Conservation (phyloP, 2,797 vertebrate species). For the Sebastolobus alascanus region DNA sequence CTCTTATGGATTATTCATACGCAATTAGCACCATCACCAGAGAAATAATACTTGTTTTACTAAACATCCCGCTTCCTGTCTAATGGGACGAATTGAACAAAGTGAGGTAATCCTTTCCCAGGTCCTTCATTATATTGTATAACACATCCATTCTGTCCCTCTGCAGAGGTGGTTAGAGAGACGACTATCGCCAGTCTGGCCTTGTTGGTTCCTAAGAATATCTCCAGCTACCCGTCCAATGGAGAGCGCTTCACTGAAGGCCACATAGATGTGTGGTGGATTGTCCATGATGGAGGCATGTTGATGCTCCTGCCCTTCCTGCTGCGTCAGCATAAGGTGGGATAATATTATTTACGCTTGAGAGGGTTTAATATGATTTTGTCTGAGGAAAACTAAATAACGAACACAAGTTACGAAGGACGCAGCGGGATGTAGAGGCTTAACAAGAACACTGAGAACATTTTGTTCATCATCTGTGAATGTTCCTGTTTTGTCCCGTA, state of each 20-base stretch:
- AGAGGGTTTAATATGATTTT: neutral
- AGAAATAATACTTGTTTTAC: neutral
- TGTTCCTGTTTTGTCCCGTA: constrained; percentile 63
- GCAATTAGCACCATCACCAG: neutral
- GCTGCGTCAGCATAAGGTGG: constrained; percentile 96
- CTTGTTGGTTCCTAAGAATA: constrained; percentile 95
- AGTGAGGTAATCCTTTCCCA: neutral
- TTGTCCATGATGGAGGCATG: constrained; percentile 98
- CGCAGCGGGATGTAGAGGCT: neutral
- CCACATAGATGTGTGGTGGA: constrained; percentile 99
- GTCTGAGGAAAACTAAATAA: neutral
- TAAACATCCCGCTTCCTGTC: neutral
- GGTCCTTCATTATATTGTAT: neutral
- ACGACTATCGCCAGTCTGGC: constrained; percentile 95
- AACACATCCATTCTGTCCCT: neutral
- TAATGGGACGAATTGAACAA: neutral
- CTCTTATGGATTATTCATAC: neutral
- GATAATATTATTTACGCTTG: neutral
- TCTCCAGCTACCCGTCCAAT: constrained; percentile 94
- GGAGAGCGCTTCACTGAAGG: constrained; percentile 97
- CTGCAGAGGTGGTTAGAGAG: constrained; percentile 92
- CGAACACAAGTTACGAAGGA: neutral
- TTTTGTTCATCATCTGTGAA: neutral
- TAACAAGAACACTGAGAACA: neutral
- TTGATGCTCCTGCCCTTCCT: constrained; percentile 98